Conservation (phyloP, 1,140 invertebrate genomes). For the Cydia splendana region DNA sequence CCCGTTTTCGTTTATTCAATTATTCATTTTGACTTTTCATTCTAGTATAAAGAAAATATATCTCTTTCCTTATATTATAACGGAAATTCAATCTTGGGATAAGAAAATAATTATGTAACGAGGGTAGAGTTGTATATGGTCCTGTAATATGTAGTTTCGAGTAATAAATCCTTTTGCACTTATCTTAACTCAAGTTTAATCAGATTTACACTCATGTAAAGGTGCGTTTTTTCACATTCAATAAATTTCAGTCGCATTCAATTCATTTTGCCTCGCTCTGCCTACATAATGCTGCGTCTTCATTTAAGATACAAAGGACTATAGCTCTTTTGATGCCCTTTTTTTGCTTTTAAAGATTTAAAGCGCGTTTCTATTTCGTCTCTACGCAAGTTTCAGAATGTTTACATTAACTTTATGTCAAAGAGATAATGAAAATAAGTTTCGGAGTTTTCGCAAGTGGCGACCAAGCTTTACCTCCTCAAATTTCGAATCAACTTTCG, state of each 20-base stretch:
- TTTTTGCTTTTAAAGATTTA: neutral
- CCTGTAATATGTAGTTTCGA: slow-evolving; percentile 40
- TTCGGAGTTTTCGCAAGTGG: neutral
- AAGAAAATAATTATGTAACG: slow-evolving; percentile 29
- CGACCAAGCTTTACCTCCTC: slow-evolving; percentile 9
- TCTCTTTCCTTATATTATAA: neutral
- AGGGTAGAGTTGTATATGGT: slow-evolving; percentile 40
- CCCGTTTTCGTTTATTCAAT: too few relatives aligned
- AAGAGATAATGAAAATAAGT: neutral
- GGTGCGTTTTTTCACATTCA: slow-evolving; percentile 55
- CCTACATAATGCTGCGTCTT: slow-evolving; percentile 35
- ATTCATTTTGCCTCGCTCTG: slow-evolving; percentile 50
- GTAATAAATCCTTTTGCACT: slow-evolving; percentile 41
- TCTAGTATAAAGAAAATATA: neutral
- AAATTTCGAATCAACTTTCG: slow-evolving; percentile 44
- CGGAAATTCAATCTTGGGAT: neutral
- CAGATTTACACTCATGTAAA: slow-evolving; percentile 52
- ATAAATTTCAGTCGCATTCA: slow-evolving; percentile 53
- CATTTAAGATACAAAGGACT: slow-evolving; percentile 4
- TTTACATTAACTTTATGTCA: neutral
- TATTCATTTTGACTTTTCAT: too few relatives aligned
- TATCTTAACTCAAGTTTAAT: slow-evolving; percentile 57
- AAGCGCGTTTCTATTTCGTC: too few relatives aligned
- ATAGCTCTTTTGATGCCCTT: neutral
- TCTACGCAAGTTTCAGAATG: too few relatives aligned